Conservation (phyloP, 2,888 invertebrate genomes). For the Falcaria lacertinaria region DNA sequence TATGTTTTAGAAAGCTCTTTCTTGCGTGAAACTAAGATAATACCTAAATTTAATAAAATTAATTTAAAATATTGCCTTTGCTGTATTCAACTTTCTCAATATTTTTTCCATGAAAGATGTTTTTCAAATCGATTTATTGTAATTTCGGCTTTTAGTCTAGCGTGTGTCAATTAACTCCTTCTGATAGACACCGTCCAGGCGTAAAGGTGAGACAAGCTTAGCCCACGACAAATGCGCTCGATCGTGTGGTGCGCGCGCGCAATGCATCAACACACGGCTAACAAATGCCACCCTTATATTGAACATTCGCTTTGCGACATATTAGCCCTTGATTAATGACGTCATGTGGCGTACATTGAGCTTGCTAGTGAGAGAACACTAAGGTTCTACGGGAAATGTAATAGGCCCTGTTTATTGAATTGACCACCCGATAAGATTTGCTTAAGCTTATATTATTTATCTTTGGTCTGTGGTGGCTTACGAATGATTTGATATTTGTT, state of each 20-base stretch:
- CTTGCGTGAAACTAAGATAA: too few species aligned
- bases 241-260: constrained; percentile 36
- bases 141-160: too few species aligned
- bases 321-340: constrained; percentile 20
- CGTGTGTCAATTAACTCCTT: too few species aligned
- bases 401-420: neutral
- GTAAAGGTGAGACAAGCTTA: constrained; percentile 2
- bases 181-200: constrained; percentile 18
- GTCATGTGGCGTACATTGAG: neutral
- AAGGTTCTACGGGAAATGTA: neutral
- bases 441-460: neutral
- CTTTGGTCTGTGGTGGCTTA: too few species aligned
- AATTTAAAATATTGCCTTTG: too few species aligned
- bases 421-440: neutral
- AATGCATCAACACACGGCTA: constrained; percentile 36
- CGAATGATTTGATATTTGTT: too few species aligned
- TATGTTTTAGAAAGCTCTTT: too few species aligned
- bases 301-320: constrained; percentile 26
- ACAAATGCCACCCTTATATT: constrained; percentile 29
- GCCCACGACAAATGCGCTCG: constrained; percentile 47
- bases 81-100: too few species aligned
- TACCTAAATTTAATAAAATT: too few species aligned
- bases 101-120: too few species aligned
- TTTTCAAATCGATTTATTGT: too few species aligned
- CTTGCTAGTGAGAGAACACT: constrained; percentile 12